A percentile compares a stretch with the other conserved stretches of the same genome.
These are phyloP conservation scores for Cataglyphis hispanica DNA, from an alignment of 1,140 invertebrate species.

Conservation along the genomic window DNA sequence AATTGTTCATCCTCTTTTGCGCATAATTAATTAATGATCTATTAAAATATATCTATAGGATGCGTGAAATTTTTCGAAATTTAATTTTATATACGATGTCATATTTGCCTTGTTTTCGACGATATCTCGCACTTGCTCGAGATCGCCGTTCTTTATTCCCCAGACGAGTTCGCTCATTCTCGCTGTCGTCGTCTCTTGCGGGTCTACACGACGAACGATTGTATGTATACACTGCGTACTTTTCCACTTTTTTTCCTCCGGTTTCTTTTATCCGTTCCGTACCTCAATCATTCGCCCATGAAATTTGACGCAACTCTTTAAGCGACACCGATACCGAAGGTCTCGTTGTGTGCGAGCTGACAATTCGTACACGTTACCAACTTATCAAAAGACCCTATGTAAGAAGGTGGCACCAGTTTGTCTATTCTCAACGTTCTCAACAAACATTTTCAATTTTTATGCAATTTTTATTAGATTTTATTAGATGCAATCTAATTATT, in stretches of 20 bases:
- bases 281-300: slow-evolving; percentile 11
- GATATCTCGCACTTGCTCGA: slow-evolving; percentile 95
- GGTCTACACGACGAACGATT: slow-evolving; percentile 12
- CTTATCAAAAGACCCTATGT: background rate
- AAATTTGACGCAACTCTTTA: slow-evolving; percentile 27
- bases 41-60: background rate
- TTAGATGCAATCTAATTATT: too few relatives aligned
- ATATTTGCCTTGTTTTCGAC: slow-evolving; percentile 93
- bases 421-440: background rate
- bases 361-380: background rate
- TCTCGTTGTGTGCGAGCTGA: background rate
- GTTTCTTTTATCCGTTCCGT: slow-evolving; percentile 20
- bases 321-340: background rate
- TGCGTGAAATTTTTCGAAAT: background rate
- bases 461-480: too few relatives aligned
- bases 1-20: background rate
- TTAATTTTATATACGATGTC: slow-evolving; percentile 32
- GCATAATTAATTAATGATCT: slow-evolving; percentile 18
- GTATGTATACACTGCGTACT: slow-evolving; percentile 10
- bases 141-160: slow-evolving; percentile 97
- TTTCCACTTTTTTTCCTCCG: slow-evolving; percentile 2
- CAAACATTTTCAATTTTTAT: background rate
- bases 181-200: slow-evolving; percentile 23
- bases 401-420: background rate
- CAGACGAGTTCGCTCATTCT: slow-evolving; percentile 94